Percentiles rank a stretch among this genome's conserved stretches.
Evolutionary conservation across 2,113 vertebrate species (phyloP).

Genomic region (Erythrocercus mccallii): DNA sequence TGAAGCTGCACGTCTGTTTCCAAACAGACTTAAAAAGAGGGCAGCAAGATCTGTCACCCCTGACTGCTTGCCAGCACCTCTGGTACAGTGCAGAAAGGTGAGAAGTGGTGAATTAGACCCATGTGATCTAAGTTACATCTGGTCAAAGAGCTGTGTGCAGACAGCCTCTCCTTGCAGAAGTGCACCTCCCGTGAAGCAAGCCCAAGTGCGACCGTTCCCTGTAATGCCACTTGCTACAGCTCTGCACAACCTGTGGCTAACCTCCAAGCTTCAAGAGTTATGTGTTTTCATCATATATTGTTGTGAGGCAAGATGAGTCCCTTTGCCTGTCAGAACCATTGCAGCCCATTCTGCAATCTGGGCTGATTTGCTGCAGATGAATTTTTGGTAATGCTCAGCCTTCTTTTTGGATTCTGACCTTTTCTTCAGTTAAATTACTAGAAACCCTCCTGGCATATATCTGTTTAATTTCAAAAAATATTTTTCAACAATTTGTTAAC

Average conservation of each 20-base stretch:
- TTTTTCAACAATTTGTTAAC: not conserved
- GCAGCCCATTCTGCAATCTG: not conserved
- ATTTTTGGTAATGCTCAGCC: not conserved
- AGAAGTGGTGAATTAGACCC: not conserved
- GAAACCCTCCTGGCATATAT: not conserved
- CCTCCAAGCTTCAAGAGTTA: not conserved
- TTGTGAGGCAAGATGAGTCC: slow-evolving; percentile 5
- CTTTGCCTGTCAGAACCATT: not conserved
- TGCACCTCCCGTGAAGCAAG: not conserved
- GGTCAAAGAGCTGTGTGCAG: not conserved
- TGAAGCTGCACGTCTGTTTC: not conserved
- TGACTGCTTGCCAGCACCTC: not conserved
- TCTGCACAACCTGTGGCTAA: slow-evolving; percentile 50
- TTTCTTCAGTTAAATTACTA: not conserved
- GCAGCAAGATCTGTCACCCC: not conserved
- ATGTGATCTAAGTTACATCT: not conserved
- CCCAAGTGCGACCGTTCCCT: not conserved
- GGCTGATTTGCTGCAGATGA: not conserved
- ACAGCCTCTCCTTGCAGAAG: not conserved
- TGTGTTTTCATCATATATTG: not conserved
- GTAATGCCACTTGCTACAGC: not conserved
- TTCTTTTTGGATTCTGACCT: not conserved
- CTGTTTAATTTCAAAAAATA: not conserved
- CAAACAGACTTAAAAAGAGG: not conserved
- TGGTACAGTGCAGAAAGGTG: not conserved